Evolutionary conservation across 2,888 invertebrate genomes (phyloP).

Genomic region (Neuroscelio doddi): DNA sequence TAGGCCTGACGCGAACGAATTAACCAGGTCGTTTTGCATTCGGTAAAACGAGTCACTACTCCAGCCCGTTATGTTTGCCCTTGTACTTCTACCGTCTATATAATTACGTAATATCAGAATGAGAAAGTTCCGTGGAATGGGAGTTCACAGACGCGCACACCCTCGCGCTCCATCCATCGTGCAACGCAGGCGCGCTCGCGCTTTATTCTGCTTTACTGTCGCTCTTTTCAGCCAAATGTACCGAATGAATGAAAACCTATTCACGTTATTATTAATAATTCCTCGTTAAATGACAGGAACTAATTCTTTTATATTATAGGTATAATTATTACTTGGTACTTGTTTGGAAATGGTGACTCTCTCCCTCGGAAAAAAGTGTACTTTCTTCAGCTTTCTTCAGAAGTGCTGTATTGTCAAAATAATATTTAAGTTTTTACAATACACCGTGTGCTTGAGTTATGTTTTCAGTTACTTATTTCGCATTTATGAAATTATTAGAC

Average conservation of each 20-base stretch:
- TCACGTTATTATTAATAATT: too few relatives aligned
- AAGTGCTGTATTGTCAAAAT: too few relatives aligned
- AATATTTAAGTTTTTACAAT: too few relatives aligned
- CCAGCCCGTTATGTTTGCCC: slow-evolving; percentile 53
- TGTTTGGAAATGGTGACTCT: too few relatives aligned
- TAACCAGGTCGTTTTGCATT: slow-evolving; percentile 47
- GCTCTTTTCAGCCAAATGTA: slow-evolving; percentile 35
- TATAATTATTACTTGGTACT: too few relatives aligned
- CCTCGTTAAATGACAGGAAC: too few relatives aligned
- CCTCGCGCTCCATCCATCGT: slow-evolving; percentile 22
- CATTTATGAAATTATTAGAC: too few relatives aligned
- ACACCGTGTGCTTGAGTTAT: too few relatives aligned
- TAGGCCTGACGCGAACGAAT: slow-evolving; percentile 49
- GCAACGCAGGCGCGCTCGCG: slow-evolving; percentile 39
- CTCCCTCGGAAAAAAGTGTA: too few relatives aligned
- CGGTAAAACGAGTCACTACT: slow-evolving; percentile 43
- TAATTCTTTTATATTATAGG: too few relatives aligned
- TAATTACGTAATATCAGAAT: slow-evolving; percentile 62
- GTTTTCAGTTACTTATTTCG: too few relatives aligned
- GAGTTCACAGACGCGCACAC: slow-evolving; percentile 31
- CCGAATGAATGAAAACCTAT: slow-evolving; percentile 29
- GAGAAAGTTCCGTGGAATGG: slow-evolving; percentile 43
- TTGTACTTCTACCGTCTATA: slow-evolving; percentile 60
- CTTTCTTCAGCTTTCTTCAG: too few relatives aligned
- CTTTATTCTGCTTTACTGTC: slow-evolving; percentile 41